phyloP scores from a whole-genome alignment of 2,113 vertebrate genomes.

The Rhinolophus sinicus region DNA sequence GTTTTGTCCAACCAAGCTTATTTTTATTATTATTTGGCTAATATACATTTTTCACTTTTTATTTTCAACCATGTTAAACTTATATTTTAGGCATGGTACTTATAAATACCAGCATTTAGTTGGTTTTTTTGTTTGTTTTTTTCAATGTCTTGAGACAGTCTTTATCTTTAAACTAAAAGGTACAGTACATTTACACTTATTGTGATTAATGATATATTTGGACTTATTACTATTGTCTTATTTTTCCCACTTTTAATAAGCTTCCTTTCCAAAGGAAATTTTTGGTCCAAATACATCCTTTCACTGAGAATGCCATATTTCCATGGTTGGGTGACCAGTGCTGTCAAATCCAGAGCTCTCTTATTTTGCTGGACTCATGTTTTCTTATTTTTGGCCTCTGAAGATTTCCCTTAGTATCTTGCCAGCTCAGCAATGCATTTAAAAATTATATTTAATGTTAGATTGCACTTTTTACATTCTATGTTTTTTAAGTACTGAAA shows the following conservation, averaged over 20 bases:
- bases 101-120: background rate
- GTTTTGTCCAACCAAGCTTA: background rate
- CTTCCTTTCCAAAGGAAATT: background rate
- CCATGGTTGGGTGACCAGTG: background rate
- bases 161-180: background rate
- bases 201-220: background rate
- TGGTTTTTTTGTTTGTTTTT: background rate
- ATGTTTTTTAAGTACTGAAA: background rate
- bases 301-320: background rate
- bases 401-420: background rate
- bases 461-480: background rate
- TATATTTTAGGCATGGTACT: background rate
- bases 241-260: background rate
- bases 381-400: background rate
- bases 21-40: background rate
- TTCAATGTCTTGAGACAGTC: background rate
- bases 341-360: background rate
- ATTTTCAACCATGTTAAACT: background rate
- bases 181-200: background rate
- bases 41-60: background rate
- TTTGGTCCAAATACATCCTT: background rate
- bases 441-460: slow-evolving; percentile 7
- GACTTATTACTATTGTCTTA: background rate
- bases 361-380: background rate
- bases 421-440: background rate